A percentile compares a stretch with the other conserved stretches of the same genome.
Conservation (phyloP, 2,113 vertebrate genomes). For the Prunella himalayana region DNA sequence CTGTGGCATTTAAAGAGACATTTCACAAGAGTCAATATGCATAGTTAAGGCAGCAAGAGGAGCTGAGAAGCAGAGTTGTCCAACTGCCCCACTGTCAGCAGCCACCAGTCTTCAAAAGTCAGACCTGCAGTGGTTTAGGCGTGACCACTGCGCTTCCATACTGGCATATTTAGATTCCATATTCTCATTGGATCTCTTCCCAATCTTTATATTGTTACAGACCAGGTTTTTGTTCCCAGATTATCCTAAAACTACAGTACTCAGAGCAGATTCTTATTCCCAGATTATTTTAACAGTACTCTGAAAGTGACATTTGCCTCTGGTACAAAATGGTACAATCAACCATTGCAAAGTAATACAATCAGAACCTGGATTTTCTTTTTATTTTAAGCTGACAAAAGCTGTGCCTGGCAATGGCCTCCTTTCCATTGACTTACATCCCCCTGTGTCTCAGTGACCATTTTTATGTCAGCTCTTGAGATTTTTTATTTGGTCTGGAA, state of each 20-base stretch:
- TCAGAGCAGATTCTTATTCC: not conserved
- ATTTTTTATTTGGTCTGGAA: not conserved
- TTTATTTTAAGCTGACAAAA: not conserved
- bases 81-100: not conserved
- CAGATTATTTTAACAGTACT: not conserved
- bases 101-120: not conserved
- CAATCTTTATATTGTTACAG: not conserved
- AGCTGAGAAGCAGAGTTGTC: not conserved
- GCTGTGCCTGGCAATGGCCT: not conserved
- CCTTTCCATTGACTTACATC: not conserved
- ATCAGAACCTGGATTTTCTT: not conserved
- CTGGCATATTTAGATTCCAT: not conserved
- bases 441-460: not conserved
- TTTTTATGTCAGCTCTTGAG: not conserved
- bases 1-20: not conserved
- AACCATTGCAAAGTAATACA: not conserved
- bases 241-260: not conserved
- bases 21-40: not conserved
- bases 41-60: not conserved
- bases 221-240: not conserved
- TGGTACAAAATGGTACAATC: too few relatives aligned
- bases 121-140: not conserved
- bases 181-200: not conserved
- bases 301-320: not conserved
- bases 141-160: not conserved